Evolutionary conservation across 2,888 invertebrate genomes (phyloP).

Genomic region (Brachypalpus laphriformis): DNA sequence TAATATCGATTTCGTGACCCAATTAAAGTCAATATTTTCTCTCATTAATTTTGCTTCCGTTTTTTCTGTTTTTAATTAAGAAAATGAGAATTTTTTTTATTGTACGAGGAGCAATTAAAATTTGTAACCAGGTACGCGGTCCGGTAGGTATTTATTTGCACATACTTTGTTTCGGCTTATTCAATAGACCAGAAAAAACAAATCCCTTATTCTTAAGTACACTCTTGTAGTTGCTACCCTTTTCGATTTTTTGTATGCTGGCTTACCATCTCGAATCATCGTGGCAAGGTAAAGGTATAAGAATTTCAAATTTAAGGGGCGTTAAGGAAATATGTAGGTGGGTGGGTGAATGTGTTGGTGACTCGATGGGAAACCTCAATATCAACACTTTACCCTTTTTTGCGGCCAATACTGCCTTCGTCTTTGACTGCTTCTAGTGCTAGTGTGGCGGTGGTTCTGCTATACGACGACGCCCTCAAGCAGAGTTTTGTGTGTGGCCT

Average conservation of each 20-base stretch:
- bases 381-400: conserved; percentile 65
- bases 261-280: conserved; percentile 31
- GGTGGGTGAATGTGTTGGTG: neutral
- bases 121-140: conserved; percentile 69
- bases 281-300: conserved; percentile 30
- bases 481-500: conserved; percentile 7
- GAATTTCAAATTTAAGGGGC: conserved; percentile 57
- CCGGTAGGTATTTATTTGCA: conserved; percentile 54
- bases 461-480: neutral
- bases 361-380: conserved; percentile 51
- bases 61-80: conserved; percentile 63
- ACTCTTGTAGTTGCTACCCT: conserved; percentile 17
- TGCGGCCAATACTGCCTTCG: conserved; percentile 49
- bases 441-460: neutral
- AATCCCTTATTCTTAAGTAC: conserved; percentile 57
- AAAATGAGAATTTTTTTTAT: conserved; percentile 16
- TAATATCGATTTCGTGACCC: conserved; percentile 68
- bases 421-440: conserved; percentile 19
- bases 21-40: conserved; percentile 68
- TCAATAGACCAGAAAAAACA: conserved; percentile 17
- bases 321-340: neutral
- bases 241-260: conserved; percentile 24
- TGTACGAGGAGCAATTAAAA: conserved; percentile 52
- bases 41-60: conserved; percentile 59
- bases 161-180: conserved; percentile 50